Percentiles rank a stretch among this genome's conserved stretches.
Evolutionary conservation across 53 echinoderm and acorn worm genomes (phyloP).

Genomic region (Henricia sp.): DNA sequence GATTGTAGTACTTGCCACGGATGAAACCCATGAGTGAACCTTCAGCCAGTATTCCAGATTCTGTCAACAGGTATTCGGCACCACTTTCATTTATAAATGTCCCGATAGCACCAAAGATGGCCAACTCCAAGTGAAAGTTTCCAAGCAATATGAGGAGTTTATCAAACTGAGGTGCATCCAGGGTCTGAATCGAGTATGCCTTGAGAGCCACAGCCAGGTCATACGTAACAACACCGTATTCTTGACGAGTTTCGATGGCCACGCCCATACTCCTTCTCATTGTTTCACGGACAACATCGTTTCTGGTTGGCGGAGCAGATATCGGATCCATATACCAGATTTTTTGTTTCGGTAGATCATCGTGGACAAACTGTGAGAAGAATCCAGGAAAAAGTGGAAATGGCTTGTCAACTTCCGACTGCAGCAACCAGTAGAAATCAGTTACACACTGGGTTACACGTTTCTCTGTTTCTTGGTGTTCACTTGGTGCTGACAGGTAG

Average conservation of each 20-base stretch:
- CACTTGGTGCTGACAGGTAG: neutral
- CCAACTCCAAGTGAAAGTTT: conserved; percentile 70
- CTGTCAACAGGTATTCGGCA: conserved; percentile 58
- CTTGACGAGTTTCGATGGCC: neutral
- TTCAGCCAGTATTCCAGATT: conserved; percentile 63
- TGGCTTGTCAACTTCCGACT: conserved; percentile 31
- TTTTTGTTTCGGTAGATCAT: conserved; percentile 13
- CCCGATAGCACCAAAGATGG: conserved; percentile 69
- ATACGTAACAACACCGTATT: neutral
- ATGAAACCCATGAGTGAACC: conserved; percentile 68
- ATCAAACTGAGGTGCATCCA: conserved; percentile 34
- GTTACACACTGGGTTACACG: neutral
- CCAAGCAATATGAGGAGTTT: conserved; percentile 39
- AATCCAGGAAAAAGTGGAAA: conserved; percentile 68
- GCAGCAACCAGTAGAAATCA: conserved; percentile 10
- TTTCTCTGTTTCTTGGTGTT: conserved; percentile 21
- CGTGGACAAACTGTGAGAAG: conserved; percentile 56
- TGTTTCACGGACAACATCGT: conserved; percentile 11
- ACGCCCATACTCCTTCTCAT: neutral
- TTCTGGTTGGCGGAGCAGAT: conserved; percentile 65
- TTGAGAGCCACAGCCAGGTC: conserved; percentile 73
- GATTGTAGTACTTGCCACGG: conserved; percentile 66
- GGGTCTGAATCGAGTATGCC: conserved; percentile 70
- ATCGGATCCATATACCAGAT: conserved; percentile 75
- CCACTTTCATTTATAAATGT: conserved; percentile 66